Conservation (phyloP, 2,797 vertebrate species). For the Ispidina picta region DNA sequence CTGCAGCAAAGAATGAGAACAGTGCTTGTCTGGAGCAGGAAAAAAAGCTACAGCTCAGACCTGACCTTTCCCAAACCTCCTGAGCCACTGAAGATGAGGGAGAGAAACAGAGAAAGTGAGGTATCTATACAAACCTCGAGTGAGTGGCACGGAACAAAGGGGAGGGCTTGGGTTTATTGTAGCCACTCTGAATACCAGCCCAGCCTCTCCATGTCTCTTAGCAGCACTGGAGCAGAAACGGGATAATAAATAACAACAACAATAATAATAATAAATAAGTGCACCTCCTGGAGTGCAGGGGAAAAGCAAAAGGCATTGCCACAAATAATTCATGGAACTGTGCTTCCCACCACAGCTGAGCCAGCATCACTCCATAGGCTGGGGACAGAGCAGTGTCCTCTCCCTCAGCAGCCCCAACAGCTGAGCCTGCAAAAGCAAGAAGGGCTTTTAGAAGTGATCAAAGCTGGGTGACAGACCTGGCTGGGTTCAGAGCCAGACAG, state of each 20-base stretch:
- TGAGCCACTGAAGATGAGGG: neutral
- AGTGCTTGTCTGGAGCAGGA: neutral
- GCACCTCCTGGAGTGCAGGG: neutral
- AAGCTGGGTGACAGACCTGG: neutral
- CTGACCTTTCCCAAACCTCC: slow-evolving; percentile 56
- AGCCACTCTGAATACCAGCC: neutral
- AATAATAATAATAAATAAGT: neutral
- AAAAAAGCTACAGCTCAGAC: neutral
- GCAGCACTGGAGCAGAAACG: neutral
- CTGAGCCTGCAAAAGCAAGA: neutral
- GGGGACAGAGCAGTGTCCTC: neutral
- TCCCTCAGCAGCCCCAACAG: neutral
- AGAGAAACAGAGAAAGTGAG: neutral
- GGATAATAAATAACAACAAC: slow-evolving; percentile 25
- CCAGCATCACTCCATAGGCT: neutral
- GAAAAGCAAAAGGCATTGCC: neutral
- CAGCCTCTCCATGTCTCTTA: neutral
- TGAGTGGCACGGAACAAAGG: neutral
- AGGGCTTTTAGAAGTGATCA: neutral
- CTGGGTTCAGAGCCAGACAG: neutral
- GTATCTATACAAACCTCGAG: neutral
- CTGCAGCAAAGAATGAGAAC: neutral
- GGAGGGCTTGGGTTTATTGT: neutral
- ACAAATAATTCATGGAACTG: neutral
- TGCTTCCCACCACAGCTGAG: neutral